Evolutionary conservation across 30 jellyfish, hydroid and myxozoan genomes (phyloP).

Genomic region (Hydractinia symbiolongicarpus): DNA sequence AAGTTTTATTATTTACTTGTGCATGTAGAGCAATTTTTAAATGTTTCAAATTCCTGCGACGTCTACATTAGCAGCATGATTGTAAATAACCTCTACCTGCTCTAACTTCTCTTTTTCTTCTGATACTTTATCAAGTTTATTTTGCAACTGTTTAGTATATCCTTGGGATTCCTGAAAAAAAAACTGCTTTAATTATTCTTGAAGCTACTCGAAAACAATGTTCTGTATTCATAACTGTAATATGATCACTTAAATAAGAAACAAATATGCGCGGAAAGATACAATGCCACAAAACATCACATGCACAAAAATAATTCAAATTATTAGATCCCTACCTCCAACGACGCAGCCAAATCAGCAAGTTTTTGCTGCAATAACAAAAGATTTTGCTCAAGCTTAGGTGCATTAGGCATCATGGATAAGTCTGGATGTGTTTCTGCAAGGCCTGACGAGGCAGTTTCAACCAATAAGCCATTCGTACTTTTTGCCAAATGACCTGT

Average conservation of each 20-base stretch:
- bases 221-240: no score
- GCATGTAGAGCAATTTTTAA: no score
- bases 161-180: conserved; percentile 75
- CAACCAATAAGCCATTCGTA: not conserved
- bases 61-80: no score
- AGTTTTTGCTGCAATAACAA: conserved; percentile 72
- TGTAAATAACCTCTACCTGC: conserved; percentile 42
- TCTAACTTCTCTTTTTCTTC: conserved; percentile 72
- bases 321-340: conserved; percentile 32
- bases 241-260: not conserved
- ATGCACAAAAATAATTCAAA: not conserved
- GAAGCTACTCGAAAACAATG: no score
- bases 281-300: no score
- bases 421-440: conserved; percentile 34
- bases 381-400: conserved; percentile 54
- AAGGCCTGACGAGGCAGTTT: not conserved
- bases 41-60: no score
- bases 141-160: conserved; percentile 83
- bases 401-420: not conserved
- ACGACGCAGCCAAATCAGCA: conserved; percentile 66
- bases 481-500: conserved; percentile 39
- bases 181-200: not conserved
- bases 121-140: conserved; percentile 63
- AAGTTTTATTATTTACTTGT: no score
- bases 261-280: not conserved